Evolutionary conservation across 2,113 vertebrate species (phyloP).

Genomic region (Benitochromis conjunctus): DNA sequence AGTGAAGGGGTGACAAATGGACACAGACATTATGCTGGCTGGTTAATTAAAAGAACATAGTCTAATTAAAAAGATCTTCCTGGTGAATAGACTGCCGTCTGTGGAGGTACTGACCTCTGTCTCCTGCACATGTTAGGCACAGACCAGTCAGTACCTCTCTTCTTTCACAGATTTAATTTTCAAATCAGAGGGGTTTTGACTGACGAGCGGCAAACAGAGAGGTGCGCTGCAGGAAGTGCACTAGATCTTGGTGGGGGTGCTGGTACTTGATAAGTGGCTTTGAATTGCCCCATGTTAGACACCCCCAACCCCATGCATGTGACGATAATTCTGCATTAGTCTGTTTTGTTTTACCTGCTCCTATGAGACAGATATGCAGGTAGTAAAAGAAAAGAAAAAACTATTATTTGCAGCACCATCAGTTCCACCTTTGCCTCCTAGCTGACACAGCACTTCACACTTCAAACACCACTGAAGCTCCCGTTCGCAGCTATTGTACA

Average conservation of each 20-base stretch:
- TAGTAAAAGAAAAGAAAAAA: background rate
- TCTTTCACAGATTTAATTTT: conserved; percentile 16
- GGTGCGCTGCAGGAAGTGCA: background rate
- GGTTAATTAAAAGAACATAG: conserved; percentile 71
- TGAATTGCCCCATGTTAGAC: background rate
- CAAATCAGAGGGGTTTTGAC: conserved; percentile 24
- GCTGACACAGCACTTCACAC: background rate
- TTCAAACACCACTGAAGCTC: background rate
- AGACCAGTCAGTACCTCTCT: background rate
- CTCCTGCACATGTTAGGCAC: conserved; percentile 20
- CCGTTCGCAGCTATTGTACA: background rate
- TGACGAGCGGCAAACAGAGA: background rate
- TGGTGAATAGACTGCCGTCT: conserved; percentile 36
- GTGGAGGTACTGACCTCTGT: conserved; percentile 43
- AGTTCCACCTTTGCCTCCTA: background rate
- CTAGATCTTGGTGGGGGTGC: conserved; percentile 8
- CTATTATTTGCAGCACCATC: background rate
- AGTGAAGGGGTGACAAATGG: conserved; percentile 47
- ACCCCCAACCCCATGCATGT: background rate
- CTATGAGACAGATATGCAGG: background rate
- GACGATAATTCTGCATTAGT: background rate
- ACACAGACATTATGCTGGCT: conserved; percentile 50
- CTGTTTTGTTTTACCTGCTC: background rate
- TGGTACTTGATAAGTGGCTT: background rate
- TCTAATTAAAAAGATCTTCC: conserved; percentile 62